Conservation (phyloP, 2,797 vertebrate species). For the Gambelia wislizenii region DNA sequence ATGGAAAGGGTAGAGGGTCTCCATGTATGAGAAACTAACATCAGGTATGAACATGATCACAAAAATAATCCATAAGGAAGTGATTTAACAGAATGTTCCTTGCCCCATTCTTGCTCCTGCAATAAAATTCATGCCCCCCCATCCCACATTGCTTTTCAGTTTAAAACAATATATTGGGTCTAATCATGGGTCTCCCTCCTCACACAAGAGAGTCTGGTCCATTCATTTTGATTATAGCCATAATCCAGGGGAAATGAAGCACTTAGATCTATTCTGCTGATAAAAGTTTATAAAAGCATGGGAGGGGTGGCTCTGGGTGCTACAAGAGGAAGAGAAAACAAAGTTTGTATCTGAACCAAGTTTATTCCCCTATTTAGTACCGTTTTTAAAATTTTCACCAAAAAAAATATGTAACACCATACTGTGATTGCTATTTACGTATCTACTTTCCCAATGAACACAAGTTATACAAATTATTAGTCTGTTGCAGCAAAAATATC, state of each 20-base stretch:
- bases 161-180: too few species aligned
- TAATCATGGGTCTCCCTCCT: neutral
- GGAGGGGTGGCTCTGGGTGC: neutral
- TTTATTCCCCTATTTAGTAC: neutral
- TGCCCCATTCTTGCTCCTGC: neutral
- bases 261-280: neutral
- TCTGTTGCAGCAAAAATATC: neutral
- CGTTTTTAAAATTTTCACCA: neutral
- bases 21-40: neutral
- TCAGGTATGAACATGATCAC: neutral
- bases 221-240: neutral
- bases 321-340: neutral
- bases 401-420: neutral
- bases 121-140: too few species aligned
- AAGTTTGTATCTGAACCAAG: neutral
- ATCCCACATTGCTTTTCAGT: too few species aligned
- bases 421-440: neutral
- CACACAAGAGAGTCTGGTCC: neutral
- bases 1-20: neutral
- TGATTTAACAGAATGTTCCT: neutral
- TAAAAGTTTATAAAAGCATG: neutral
- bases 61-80: neutral
- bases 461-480: neutral
- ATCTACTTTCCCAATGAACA: neutral
- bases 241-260: neutral